Base-by-base conservation (phyloP, 2,113 vertebrate species). In the Oryzias woworae region DNA sequence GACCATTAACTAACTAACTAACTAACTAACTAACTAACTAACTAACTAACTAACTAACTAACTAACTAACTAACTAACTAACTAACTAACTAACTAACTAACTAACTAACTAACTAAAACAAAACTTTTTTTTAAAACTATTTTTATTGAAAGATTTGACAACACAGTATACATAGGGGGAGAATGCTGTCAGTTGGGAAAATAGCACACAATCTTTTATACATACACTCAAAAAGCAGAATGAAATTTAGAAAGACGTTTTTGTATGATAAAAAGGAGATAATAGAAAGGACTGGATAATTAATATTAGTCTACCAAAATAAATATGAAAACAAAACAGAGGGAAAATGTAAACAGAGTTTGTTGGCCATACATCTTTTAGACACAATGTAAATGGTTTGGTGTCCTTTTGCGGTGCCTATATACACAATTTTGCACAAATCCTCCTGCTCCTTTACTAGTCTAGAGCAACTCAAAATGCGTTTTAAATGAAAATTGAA, bases 111-210 rank as follows among this genome's bases (percentile, higher is more conserved):
- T 46, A 46, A 46, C 44, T 46, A 3, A 46, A 12, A 36, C 36
- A 36, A 36, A 20, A 3, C 44, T 45, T 16, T 55, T 62, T 28
- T 20, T 20, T 20, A 20, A 20, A 20, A 20, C 46, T 36, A 45
- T 14, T 88, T 91, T 91, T 87, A 90, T 90, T 92, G 77, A 89
- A 91, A 89, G 87, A 73, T 73, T 87, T 84, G 68, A 89, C 53
- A 86, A 58, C 79, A 89, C 85, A 82, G 64, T 58, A 88, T 71
- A 90, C 82, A 83, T 63, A 68, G 52, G 73, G 78, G 82, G 62
- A 86, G 66, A 79, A 66, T 84, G 64, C 42, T 80, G 44, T 71
- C 71, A 46, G 68, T 71, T 28, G 71, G 72, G 54, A 71, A 52
- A 75, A 69, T 76, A 81, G 58, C 69, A 88, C 61, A 85, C 8